A percentile compares a stretch with the other conserved stretches of the same genome.
phyloP scores from a whole-genome alignment of 2,888 invertebrate genomes.

The Hypselothyrea guttata region DNA sequence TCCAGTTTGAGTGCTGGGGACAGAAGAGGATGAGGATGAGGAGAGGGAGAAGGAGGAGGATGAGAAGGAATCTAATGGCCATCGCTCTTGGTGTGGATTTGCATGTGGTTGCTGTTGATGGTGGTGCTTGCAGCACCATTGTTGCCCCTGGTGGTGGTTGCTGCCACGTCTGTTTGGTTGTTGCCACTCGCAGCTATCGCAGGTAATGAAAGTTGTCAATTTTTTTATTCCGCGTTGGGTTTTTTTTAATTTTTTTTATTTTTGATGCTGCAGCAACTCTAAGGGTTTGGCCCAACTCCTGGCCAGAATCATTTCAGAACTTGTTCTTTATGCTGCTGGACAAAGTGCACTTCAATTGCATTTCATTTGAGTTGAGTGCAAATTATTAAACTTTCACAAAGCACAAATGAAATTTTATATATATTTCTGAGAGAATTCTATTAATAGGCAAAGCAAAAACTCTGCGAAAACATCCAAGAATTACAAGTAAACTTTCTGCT shows the following conservation, averaged over 20 bases:
- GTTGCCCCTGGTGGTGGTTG: not conserved
- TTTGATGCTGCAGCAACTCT: slow-evolving; percentile 3
- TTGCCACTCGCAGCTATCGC: slow-evolving; percentile 13
- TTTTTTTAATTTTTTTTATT: slow-evolving; percentile 1
- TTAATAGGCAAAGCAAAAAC: too few species aligned
- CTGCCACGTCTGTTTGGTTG: slow-evolving; percentile 18
- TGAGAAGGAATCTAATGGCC: slow-evolving; percentile 27
- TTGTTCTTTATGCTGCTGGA: slow-evolving; percentile 29
- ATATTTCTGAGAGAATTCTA: too few species aligned
- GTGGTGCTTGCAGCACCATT: slow-evolving; percentile 12
- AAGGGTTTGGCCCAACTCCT: not conserved
- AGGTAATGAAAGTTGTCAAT: slow-evolving; percentile 58
- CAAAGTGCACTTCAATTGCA: slow-evolving; percentile 76
- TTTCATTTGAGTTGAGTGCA: slow-evolving; percentile 58
- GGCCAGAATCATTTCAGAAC: slow-evolving; percentile 34
- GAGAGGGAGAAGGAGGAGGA: slow-evolving; percentile 1
- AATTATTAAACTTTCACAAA: too few species aligned
- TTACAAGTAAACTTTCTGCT: too few species aligned
- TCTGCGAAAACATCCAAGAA: too few species aligned
- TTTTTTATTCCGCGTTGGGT: not conserved
- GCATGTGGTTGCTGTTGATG: slow-evolving; percentile 48
- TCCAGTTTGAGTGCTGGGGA: too few species aligned
- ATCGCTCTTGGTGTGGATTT: slow-evolving; percentile 45
- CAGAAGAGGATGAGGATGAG: too few species aligned
- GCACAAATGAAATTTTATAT: too few species aligned